phyloP scores from a whole-genome alignment of 1,140 invertebrate species.

The Anastrepha ludens region DNA sequence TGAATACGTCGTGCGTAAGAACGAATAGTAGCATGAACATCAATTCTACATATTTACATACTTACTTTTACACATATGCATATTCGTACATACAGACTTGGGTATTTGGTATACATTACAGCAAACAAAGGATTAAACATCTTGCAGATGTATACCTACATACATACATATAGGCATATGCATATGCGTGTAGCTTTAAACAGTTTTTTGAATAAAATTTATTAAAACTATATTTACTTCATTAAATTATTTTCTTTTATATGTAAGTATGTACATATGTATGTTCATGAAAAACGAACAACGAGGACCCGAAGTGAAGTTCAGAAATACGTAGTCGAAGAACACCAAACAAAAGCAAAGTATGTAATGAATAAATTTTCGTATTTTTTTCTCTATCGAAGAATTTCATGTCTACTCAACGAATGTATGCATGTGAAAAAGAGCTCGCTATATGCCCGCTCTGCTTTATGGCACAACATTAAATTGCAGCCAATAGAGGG shows the following conservation, averaged over 20 bases:
- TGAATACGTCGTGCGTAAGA: slow-evolving; percentile 4
- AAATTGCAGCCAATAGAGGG: slow-evolving; percentile 1
- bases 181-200: background rate
- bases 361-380: slow-evolving; percentile 33
- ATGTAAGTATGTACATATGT: background rate
- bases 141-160: background rate
- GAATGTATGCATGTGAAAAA: background rate
- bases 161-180: background rate
- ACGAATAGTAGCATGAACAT: slow-evolving; percentile 16
- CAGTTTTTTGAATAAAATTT: slow-evolving; percentile 20
- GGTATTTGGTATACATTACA: background rate
- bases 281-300: background rate
- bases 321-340: background rate
- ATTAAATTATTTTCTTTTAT: background rate
- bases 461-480: background rate
- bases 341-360: background rate
- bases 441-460: background rate
- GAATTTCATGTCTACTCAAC: slow-evolving; percentile 25
- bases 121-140: background rate
- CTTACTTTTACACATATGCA: slow-evolving; percentile 46
- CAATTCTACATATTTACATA: slow-evolving; percentile 49
- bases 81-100: background rate
- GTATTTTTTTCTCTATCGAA: background rate
- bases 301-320: background rate
- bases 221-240: slow-evolving; percentile 9